Base-by-base conservation (phyloP, 2,113 vertebrate species). In the Mormyrus iriodes region DNA sequence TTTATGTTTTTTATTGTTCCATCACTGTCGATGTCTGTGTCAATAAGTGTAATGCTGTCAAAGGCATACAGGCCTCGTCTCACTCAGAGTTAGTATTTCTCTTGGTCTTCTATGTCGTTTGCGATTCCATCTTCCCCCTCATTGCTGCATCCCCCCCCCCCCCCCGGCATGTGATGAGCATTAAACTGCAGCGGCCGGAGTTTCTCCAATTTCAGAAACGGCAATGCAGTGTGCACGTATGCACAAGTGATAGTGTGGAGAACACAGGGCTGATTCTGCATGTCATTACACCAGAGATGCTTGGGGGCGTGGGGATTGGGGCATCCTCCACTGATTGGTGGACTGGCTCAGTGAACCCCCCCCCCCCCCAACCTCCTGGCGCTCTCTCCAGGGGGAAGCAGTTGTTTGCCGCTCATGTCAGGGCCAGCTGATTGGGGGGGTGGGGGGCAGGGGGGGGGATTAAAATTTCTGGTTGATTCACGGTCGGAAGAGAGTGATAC, bases 391-490 rank as follows among this genome's bases (percentile, higher is more conserved):
- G 51, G 86, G 35, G 19, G 21, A 87, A 44, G 53, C 61, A 51
- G 89, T 31, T 65, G 89, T 84, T 89, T 49, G 73, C 76, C 24
- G 39, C 42, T 61, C 44, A 89, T 89, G 83, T 89, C 89, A 89
- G 55, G 61, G 58, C 44, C 89, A 86, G 83, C 89, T 89, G 89
- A 89, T 89, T 91, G 69, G 0, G 58, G 21, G n/a, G 58, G 7
- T 6, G 2, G 24, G 55, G 21, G 24, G 55, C 19, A 19, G 21
- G 55, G 55, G 4, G 58, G 58, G 17, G 91, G 91, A 91, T 93
- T 92, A 92, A 92, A 93, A 92, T 92, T 85, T 92, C 93, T 93
- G 89, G 90, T 92, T 93, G 93, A 92, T 93, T 93, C 93, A 92
- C 90, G 89, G 92, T 90, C 69, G 31, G 90, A 93, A 93, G 93